Percentiles rank a stretch among this genome's conserved stretches.
Conservation (phyloP, 2,797 vertebrate genomes). For the Lateolabrax maculatus region DNA sequence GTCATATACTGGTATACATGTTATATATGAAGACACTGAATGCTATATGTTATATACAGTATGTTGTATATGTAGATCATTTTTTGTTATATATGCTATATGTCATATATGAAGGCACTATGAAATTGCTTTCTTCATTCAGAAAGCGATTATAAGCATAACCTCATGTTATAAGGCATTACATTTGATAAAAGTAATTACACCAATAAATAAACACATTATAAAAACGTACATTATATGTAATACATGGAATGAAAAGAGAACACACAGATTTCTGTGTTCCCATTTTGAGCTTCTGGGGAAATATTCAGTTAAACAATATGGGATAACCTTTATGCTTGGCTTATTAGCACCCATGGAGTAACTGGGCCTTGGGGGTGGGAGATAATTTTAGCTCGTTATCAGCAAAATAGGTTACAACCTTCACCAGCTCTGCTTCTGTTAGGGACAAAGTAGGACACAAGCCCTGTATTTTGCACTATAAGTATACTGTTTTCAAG, state of each 20-base stretch:
- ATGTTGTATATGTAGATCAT: too few relatives aligned
- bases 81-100: neutral
- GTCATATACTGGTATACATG: neutral
- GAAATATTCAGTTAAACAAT: constrained; percentile 56
- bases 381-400: constrained; percentile 80
- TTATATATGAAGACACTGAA: neutral
- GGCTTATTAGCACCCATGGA: constrained; percentile 68
- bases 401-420: constrained; percentile 79
- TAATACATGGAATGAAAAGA: neutral
- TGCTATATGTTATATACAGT: too few relatives aligned
- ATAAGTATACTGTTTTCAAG: constrained; percentile 21
- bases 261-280: neutral
- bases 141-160: neutral
- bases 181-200: neutral
- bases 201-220: neutral
- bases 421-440: constrained; percentile 66
- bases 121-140: neutral
- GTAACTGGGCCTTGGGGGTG: constrained; percentile 67
- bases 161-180: neutral
- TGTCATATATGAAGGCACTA: neutral
- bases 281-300: constrained; percentile 15
- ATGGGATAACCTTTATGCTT: constrained; percentile 72
- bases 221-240: neutral
- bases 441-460: constrained; percentile 72
- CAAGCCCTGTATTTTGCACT: constrained; percentile 15